Base-by-base conservation (phyloP, 30 jellyfish, hydroid and myxozoan species). In the Phacellophora camtschatica region DNA sequence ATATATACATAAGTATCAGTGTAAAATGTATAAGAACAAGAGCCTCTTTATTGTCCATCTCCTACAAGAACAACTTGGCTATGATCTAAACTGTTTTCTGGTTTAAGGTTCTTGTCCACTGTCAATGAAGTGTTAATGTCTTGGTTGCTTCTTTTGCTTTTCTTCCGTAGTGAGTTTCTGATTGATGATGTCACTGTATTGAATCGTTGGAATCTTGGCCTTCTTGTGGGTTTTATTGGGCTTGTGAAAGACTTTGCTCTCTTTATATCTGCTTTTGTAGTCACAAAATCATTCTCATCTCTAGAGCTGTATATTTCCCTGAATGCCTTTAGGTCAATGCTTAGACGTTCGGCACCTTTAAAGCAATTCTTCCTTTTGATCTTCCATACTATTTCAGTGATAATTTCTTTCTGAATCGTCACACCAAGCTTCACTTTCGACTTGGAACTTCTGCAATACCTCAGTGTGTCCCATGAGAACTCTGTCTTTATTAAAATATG, bases 341-440 rank as follows among this genome's bases (percentile, higher is more conserved):
- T 58, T 12, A 82, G 65, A 10, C 94, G 28, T 36, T 82, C 54
- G 12, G 94, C 81, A 31, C 94, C 94, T 16, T 71, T 30, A 64
- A 67, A 82, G 39, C 94, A 24, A 66, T 66, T 56, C 20, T 69
- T 82, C 13, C 31, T 54, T 35, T 69, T 82, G 56, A 82, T 75
- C 58, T 69, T 82, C 86, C 86, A 71, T 16, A 43, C 36, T 25
- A 67, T 16, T 42, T 82, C 94, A 15, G 53, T 33, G 5, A 68
- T 49, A 23, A 20, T 69, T 33, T 74, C 94, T 9, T 39, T 59
- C 25, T 82, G 81, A 12, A 71, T 29, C 27, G 66, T 69, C 12
- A 82, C 74, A 7, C 94, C 94, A 39, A 82, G 66, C 50, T 56
- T 69, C 64, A 82, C 94, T 33, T 82, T 82, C 23, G 74, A 41